Evolutionary conservation across 2,113 vertebrate species (phyloP).

Genomic region (Neotragus moschatus): DNA sequence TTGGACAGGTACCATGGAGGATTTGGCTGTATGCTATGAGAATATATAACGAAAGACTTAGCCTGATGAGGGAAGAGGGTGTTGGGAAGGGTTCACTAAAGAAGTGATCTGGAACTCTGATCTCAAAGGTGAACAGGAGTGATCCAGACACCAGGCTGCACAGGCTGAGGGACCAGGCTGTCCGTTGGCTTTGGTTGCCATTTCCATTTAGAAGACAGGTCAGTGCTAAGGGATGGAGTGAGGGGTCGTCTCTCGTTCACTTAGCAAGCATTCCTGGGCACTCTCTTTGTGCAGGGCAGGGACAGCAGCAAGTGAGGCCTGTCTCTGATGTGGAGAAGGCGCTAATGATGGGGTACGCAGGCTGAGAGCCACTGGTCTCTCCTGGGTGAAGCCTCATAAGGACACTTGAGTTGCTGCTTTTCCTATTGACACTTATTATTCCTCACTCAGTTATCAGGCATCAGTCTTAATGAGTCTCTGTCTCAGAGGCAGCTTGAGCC

Average conservation of each 20-base stretch:
- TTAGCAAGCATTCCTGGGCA: not conserved
- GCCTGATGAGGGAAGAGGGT: not conserved
- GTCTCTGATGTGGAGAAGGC: not conserved
- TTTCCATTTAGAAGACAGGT: not conserved
- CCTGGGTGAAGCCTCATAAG: not conserved
- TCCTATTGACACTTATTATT: not conserved
- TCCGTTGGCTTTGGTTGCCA: not conserved
- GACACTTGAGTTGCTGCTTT: not conserved
- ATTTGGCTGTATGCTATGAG: not conserved
- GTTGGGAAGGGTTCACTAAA: not conserved
- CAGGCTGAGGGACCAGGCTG: not conserved
- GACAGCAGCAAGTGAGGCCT: not conserved
- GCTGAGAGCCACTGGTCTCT: not conserved
- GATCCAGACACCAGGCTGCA: not conserved
- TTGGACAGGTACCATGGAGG: not conserved
- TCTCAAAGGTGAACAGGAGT: not conserved
- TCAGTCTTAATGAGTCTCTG: not conserved
- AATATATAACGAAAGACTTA: not conserved
- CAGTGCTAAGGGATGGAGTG: not conserved
- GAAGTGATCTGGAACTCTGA: not conserved
- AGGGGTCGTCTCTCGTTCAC: not conserved
- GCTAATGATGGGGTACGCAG: not conserved
- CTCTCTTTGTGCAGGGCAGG: not conserved
- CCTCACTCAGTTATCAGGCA: not conserved
- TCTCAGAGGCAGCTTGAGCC: not conserved